Evolutionary conservation across 2,888 invertebrate species (phyloP).

Genomic region (Patella depressa): DNA sequence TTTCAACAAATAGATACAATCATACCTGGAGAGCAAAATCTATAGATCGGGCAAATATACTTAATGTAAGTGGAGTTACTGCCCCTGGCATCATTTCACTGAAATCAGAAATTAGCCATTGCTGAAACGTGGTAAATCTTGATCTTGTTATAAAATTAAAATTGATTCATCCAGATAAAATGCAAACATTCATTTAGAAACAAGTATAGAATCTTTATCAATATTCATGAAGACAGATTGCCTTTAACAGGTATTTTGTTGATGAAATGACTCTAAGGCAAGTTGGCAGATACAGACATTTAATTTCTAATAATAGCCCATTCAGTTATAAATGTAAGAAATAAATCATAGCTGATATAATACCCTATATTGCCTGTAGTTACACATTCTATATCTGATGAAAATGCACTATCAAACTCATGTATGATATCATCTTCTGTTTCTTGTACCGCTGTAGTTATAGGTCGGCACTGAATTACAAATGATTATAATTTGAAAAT

Average conservation of each 20-base stretch:
- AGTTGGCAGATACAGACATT: too few relatives aligned
- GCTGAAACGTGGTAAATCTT: too few relatives aligned
- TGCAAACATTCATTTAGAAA: too few relatives aligned
- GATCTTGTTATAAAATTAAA: too few relatives aligned
- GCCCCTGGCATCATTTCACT: slow-evolving; percentile 80
- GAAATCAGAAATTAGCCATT: slow-evolving; percentile 34
- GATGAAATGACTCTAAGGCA: too few relatives aligned
- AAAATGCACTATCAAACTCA: slow-evolving; percentile 81
- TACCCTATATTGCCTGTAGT: slow-evolving; percentile 85
- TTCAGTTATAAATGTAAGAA: background rate
- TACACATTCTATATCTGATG: slow-evolving; percentile 78
- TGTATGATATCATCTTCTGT: slow-evolving; percentile 84
- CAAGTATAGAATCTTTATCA: too few relatives aligned
- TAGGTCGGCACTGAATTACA: slow-evolving; percentile 83
- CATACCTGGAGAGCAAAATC: slow-evolving; percentile 64
- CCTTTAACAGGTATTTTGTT: too few relatives aligned
- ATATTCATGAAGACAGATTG: too few relatives aligned
- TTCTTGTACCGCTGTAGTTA: slow-evolving; percentile 82
- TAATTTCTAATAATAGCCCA: too few relatives aligned
- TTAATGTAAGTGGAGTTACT: slow-evolving; percentile 74
- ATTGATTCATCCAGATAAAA: too few relatives aligned
- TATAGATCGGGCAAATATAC: slow-evolving; percentile 55
- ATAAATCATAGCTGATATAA: slow-evolving; percentile 55
- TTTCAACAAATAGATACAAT: background rate
- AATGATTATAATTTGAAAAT: background rate